phyloP scores from a whole-genome alignment of 2,797 vertebrate species.

The Epinephelus awoara region DNA sequence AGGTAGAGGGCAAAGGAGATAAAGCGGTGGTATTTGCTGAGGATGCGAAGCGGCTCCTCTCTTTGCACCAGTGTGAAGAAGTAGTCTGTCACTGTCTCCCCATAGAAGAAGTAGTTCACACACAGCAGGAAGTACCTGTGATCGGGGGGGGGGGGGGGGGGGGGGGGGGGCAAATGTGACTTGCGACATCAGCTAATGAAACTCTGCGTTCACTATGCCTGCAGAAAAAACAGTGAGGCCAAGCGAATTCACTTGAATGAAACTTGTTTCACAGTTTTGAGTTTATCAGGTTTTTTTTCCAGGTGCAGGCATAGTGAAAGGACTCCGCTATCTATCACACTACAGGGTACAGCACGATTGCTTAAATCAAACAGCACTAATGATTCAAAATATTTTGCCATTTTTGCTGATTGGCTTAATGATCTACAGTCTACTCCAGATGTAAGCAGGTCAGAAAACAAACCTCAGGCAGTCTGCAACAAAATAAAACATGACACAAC shows the following conservation, averaged over 20 bases:
- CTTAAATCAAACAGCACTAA: conserved; percentile 41
- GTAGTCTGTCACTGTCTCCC: conserved; percentile 97
- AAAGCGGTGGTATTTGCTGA: conserved; percentile 99
- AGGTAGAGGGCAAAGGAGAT: conserved; percentile 98
- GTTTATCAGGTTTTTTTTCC: conserved; percentile 21
- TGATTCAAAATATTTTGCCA: conserved; percentile 19
- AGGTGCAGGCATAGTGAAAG: conserved; percentile 53
- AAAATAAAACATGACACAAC: conserved; percentile 56
- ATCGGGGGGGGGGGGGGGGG: background rate
- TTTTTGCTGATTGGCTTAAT: conserved; percentile 42
- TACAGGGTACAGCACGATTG: conserved; percentile 29
- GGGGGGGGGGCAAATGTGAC: no score
- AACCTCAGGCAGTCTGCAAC: conserved; percentile 80
- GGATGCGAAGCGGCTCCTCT: conserved; percentile 96
- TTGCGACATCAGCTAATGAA: conserved; percentile 18
- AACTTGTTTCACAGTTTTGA: no score
- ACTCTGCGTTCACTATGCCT: conserved; percentile 48
- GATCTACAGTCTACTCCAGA: conserved; percentile 44
- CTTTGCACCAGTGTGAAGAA: conserved; percentile 98
- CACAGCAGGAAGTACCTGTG: conserved; percentile 97
- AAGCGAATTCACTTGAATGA: no score
- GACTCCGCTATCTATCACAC: conserved; percentile 15
- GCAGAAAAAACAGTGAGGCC: conserved; percentile 26
- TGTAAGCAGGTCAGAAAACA: conserved; percentile 54
- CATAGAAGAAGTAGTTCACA: conserved; percentile 99